phyloP scores from a whole-genome alignment of 2,113 vertebrate genomes.

The Bolborhynchus lineola region DNA sequence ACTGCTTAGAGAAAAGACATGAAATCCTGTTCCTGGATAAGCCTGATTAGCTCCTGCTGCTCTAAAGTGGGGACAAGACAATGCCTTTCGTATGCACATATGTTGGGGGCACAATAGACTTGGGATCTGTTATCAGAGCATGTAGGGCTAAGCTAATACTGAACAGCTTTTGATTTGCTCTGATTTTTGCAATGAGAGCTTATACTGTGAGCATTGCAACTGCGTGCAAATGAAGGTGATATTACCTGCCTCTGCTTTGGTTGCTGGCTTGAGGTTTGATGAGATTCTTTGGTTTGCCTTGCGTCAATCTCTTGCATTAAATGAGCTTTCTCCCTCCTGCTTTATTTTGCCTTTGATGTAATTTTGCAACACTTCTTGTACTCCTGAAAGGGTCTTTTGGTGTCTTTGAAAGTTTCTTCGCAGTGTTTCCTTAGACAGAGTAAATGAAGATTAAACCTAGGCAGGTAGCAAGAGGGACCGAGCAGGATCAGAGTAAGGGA shows the following conservation, averaged over 20 bases:
- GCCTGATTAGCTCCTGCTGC: not conserved
- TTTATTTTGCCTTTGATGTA: slow-evolving; percentile 15
- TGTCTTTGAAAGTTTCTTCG: not conserved
- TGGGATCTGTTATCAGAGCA: not conserved
- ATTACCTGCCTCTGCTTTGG: not conserved
- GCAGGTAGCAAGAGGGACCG: not conserved
- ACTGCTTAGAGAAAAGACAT: not conserved
- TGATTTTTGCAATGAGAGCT: not conserved
- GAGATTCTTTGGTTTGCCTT: not conserved
- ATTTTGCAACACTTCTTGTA: not conserved
- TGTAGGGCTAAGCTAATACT: not conserved
- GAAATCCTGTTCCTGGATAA: not conserved
- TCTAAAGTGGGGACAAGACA: fast-evolving
- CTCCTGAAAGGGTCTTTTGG: slow-evolving; percentile 1
- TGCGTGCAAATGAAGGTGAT: not conserved
- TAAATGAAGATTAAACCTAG: not conserved
- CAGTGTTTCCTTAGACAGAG: not conserved
- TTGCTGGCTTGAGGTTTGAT: not conserved
- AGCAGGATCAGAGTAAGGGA: not conserved
- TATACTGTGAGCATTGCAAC: not conserved
- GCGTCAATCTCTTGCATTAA: not conserved
- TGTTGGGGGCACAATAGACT: not conserved
- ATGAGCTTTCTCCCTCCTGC: not conserved
- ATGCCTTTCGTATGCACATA: fast-evolving
- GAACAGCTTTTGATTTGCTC: slow-evolving; percentile 5